Evolutionary conservation across 2,888 invertebrate species (phyloP), one percentile per base, ranked within the genome.

Genomic region (Sinohyriopsis cumingii): DNA sequence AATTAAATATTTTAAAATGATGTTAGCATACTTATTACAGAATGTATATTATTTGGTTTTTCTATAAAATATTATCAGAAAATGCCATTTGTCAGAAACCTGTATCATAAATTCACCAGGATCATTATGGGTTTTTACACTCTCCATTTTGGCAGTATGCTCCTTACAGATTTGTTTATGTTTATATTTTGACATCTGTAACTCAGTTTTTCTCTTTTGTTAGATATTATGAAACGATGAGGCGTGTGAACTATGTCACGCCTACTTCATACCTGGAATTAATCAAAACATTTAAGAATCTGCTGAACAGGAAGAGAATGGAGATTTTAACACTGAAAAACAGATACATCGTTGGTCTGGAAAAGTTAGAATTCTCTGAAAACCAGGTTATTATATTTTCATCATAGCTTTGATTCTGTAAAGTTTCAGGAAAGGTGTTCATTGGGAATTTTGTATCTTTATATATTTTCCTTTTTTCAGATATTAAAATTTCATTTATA

Each of bases 321-420:
- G 89, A 89, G 73, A 81, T 90, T 60, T 79, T 89, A 18, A 89
- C 86, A 0, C 81, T 89, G 55, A 88, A 88, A 76, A 88, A 90
- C 92, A 93, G 97, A 55, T 98, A 97, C 76, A 84, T 83, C 55
- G 86, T 88, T 25, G 90, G 89, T 12, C 78, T 90, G 68, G 89
- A 89, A 70, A 89, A 89, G 76, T 82, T 90, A 55, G 85, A 87
- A 60, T 89, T 89, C 77, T 88, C 89, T 24, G 89, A 89, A 73
- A 79, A 80, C 61, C 89, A 89, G 88, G 89, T 89, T 68, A 63
- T 54, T 66, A 24, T 56, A 12, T 20, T 59, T 45, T 19, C 20
- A 54, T 61, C 5, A 62, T 55, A 45, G 12, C 15, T 45, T 45
- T 12, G 9, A 9, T 45, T 45, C 9, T 15, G 45, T 45, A 45